phyloP scores from a whole-genome alignment of 2,797 vertebrate genomes.

The Cossypha polioptera region DNA sequence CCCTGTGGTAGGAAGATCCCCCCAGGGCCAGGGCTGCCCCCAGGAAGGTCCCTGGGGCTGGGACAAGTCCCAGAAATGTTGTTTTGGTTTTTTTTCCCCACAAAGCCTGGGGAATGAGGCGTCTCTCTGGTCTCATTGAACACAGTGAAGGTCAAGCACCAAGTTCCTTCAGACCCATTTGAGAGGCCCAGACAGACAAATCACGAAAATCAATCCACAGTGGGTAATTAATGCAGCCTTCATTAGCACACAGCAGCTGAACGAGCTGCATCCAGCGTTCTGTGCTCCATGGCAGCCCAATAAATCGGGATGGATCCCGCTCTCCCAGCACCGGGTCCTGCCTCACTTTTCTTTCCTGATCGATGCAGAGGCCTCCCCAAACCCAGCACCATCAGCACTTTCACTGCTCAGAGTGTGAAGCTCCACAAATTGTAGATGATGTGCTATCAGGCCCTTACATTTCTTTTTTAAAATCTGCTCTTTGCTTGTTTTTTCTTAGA shows the following conservation, averaged over 20 bases:
- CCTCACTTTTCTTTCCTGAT: neutral
- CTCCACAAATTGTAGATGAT: neutral
- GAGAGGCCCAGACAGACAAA: slow-evolving; percentile 32
- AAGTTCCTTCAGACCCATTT: neutral
- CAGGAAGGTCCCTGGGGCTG: fast-evolving
- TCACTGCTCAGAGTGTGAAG: fast-evolving
- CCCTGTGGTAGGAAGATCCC: fast-evolving
- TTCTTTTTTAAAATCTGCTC: neutral
- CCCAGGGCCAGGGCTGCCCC: too few relatives aligned
- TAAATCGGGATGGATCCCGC: neutral
- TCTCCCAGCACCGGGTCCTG: neutral
- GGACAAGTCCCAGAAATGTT: fast-evolving
- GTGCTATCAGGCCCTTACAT: neutral
- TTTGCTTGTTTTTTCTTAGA: neutral
- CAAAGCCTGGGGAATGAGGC: fast-evolving
- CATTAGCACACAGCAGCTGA: slow-evolving; percentile 26
- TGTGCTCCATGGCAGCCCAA: neutral
- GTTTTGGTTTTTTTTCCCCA: too few relatives aligned
- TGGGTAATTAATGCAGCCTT: slow-evolving; percentile 48
- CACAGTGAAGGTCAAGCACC: neutral
- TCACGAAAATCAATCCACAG: slow-evolving; percentile 27
- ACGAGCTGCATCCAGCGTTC: neutral
- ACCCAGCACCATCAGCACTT: neutral
- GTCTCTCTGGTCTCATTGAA: neutral
- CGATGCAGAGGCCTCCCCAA: neutral